phyloP scores from a whole-genome alignment of 2,797 vertebrate species.

The Coccyzus lansbergi region DNA sequence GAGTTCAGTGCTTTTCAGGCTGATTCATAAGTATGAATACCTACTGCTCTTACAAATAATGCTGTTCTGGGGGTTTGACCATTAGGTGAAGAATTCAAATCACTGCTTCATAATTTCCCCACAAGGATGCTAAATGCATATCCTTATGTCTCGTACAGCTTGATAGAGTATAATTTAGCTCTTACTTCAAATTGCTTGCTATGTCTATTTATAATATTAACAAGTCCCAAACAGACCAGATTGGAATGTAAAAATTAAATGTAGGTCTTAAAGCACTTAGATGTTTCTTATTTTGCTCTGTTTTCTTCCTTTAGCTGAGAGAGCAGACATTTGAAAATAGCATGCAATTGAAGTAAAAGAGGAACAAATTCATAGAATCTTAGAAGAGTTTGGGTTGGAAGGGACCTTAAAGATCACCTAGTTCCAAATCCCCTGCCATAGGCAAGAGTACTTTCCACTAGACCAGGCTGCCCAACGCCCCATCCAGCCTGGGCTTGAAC shows the following conservation, averaged over 20 bases:
- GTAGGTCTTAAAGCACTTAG: not conserved
- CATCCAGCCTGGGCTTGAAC: too few relatives aligned
- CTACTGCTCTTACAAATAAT: not conserved
- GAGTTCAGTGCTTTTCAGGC: not conserved
- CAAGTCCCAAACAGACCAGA: not conserved
- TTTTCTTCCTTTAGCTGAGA: not conserved
- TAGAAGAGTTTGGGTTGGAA: too few relatives aligned
- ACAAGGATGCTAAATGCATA: not conserved
- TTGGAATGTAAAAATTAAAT: not conserved
- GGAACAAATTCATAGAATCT: too few relatives aligned
- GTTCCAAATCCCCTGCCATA: too few relatives aligned
- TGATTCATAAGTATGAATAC: not conserved
- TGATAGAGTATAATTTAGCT: not conserved
- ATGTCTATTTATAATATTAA: constrained; percentile 15
- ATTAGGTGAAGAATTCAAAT: constrained; percentile 15
- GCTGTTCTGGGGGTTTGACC: not conserved
- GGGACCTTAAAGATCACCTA: too few relatives aligned
- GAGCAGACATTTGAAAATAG: not conserved
- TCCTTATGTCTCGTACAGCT: not conserved
- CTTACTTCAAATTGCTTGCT: not conserved
- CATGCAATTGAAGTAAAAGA: not conserved
- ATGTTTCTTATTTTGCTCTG: not conserved
- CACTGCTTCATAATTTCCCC: not conserved
- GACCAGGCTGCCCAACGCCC: too few relatives aligned
- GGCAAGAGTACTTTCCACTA: too few relatives aligned